Evolutionary conservation across 2,113 vertebrate genomes (phyloP), one percentile per base, ranked within the genome.

Genomic region (Euleptes europaea): DNA sequence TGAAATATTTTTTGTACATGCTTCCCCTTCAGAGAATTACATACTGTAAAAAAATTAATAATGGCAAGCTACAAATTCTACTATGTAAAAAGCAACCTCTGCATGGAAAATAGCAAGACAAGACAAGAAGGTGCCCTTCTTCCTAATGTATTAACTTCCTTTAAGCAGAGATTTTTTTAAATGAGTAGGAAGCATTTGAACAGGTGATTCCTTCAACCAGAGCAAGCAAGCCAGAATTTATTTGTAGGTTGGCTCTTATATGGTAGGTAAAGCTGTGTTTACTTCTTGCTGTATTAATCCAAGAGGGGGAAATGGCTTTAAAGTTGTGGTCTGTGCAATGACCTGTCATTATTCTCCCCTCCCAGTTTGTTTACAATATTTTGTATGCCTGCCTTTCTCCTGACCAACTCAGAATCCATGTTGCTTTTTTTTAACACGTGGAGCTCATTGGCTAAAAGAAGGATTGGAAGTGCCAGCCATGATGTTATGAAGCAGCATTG

Each of bases 321-420:
- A 73, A 84, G 80, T 67, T 17, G 84, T 35, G 31, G 26, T 21
- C 78, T 31, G 69, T 83, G 44, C 9, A 31, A 44, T 49, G 28
- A 88, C 23, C 6, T 21, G 49, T 17, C 33, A 83, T 69, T 90
- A 73, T 84, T 90, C 90, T 42, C 77, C 85, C 83, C 33, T 51
- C 38, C 35, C 73, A 49, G 76, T 26, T 15, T 79, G 51, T 57
- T 57, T 57, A 57, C 21, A 57, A 57, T 57, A 57, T 57, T 57
- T 57, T 23, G 23, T 57, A 57, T 57, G 60, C 60, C 60, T 63
- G 28, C 23, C 60, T 63, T 28, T 63, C 26, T 28, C 6, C 60
- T 10, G 26, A 63, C 19, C 57, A 21, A 63, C 60, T 26, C 60
- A 28, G 23, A 63, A 63, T 63, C 60, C 60, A 28, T 28, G 44